Percentiles rank a stretch among this genome's conserved stretches.
Evolutionary conservation across 2,888 invertebrate genomes (phyloP).

Genomic region (Hydrotaea diabolus): DNA sequence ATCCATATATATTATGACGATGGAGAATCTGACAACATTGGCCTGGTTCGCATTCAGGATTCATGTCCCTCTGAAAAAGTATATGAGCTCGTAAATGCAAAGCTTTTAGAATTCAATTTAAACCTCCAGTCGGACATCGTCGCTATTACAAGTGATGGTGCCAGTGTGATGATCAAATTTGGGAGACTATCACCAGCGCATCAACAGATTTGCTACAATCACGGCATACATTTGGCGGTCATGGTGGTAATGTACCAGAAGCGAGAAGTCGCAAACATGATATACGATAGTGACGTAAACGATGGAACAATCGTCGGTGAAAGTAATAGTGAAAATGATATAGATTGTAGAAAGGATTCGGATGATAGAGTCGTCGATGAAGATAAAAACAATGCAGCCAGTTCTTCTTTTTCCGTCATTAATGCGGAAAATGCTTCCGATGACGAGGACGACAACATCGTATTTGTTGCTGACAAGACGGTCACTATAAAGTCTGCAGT

Average conservation of each 20-base stretch:
- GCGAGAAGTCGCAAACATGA: no score
- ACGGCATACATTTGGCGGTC: neutral
- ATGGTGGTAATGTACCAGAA: neutral
- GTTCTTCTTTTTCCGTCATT: neutral
- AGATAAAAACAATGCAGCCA: neutral
- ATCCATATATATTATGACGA: neutral
- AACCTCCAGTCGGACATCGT: neutral
- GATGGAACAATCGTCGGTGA: neutral
- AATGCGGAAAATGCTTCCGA: neutral
- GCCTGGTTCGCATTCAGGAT: neutral
- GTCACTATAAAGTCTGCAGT: neutral
- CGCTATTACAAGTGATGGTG: neutral
- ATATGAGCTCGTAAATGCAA: no score
- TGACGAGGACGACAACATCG: neutral
- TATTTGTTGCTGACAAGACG: neutral
- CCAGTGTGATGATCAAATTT: neutral
- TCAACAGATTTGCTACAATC: neutral
- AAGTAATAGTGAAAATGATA: neutral
- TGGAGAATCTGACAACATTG: neutral
- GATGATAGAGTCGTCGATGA: neutral
- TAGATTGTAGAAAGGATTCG: neutral
- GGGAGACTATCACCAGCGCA: neutral
- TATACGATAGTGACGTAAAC: neutral
- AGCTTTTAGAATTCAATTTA: neutral
- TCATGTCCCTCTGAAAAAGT: neutral